These are phyloP conservation scores for Oconnorella tubifera DNA, from an alignment of 2,888 invertebrate species.

Conservation along the genomic window DNA sequence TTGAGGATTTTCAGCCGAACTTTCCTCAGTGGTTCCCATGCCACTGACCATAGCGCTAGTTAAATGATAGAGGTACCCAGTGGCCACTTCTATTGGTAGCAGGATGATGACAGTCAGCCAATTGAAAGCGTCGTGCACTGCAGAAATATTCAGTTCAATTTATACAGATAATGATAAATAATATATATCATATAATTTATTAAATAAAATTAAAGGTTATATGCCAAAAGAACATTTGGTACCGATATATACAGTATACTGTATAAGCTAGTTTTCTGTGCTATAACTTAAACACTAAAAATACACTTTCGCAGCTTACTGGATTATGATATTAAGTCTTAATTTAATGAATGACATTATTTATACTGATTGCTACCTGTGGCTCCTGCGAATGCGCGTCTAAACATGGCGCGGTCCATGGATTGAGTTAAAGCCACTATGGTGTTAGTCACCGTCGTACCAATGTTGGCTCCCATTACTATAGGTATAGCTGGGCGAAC, in stretches of 20 bases:
- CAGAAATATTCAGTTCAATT: constrained; percentile 12
- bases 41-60: constrained; percentile 47
- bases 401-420: constrained; percentile 54
- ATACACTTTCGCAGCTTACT: no score
- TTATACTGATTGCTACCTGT: no score
- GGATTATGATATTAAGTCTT: no score
- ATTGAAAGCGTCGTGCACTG: constrained; percentile 61
- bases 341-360: no score
- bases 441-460: constrained; percentile 62
- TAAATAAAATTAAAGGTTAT: no score
- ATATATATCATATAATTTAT: no score
- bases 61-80: constrained; percentile 45
- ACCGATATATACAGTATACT: no score
- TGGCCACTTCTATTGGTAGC: constrained; percentile 58
- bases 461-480: constrained; percentile 62
- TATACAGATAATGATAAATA: no score
- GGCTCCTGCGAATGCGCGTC: constrained; percentile 60
- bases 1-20: constrained; percentile 41
- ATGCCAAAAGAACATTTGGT: no score
- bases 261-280: no score
- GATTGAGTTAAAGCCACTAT: constrained; percentile 58
- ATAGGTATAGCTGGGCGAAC: constrained; percentile 59
- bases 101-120: constrained; percentile 60
- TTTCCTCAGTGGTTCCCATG: constrained; percentile 27
- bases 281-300: no score